Percentiles rank a stretch among this genome's conserved stretches.
These are phyloP conservation scores for Sus scrofa DNA, from an alignment of 2,113 vertebrate genomes.

Conservation along the genomic window T2T-Sscrofa CM000812.6:52884001-52884500, in stretches of 20 bases:
- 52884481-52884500: slow-evolving; percentile 50
- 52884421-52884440: slow-evolving; percentile 19
- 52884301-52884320: too few relatives aligned
- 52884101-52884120: slow-evolving; percentile 73
- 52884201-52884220: too few relatives aligned
- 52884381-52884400: neutral
- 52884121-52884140: slow-evolving; percentile 80
- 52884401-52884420: neutral
- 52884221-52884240: too few relatives aligned
- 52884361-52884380: slow-evolving; percentile 42
- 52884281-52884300: too few relatives aligned
- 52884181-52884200: neutral
- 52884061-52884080: slow-evolving; percentile 72
- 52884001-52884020: slow-evolving; percentile 43
- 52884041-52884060: slow-evolving; percentile 56
- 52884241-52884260: too few relatives aligned
- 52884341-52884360: neutral
- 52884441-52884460: neutral
- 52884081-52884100: slow-evolving; percentile 64
- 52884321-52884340: too few relatives aligned
- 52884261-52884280: too few relatives aligned
- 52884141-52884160: slow-evolving; percentile 72
- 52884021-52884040: slow-evolving; percentile 38
- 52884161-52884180: slow-evolving; percentile 61
- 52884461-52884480: slow-evolving; percentile 48